Evolutionary conservation across 2,888 invertebrate species (phyloP), one percentile per base, ranked within the genome.

Genomic region (Galerucella pusilla): DNA sequence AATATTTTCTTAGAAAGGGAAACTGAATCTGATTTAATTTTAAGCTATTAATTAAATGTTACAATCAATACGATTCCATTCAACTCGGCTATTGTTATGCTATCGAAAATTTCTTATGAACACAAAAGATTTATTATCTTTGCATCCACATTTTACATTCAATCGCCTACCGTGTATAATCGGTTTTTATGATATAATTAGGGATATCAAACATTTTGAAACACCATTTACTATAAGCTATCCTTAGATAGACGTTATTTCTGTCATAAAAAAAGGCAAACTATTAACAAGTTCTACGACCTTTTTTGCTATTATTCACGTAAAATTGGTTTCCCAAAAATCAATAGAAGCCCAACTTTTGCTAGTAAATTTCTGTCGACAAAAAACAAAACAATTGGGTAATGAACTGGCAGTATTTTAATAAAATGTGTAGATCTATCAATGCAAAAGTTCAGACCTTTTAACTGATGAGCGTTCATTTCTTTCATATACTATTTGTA

Each of bases 121-220:
- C 35, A 63, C 9, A 35, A 64, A 64, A 64, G 45, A 20, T 64
- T 64, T 64, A 64, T 64, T 64, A 64, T 64, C 57, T 57, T 16
- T 57, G 20, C 57, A 16, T 57, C 57, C 2, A 57, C 20, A 35
- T 11, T 45, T 64, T 45, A 28, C n/a, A 42, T 42, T 35, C 35
- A 42, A 14, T n/a, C 46, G 10, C 46, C 12, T 16, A 64, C 45
- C 63, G 20, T 42, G 45, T 46, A 64, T 12, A 64, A 64, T 64
- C n/a, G 45, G 7, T 45, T 64, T 64, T 64, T 64, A 64, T 64
- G 10, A 42, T 42, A 64, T 35, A 63, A 63, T 28, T 45, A 63
- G 45, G 63, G 63, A 35, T 42, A 42, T 20, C 45, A 64, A 46
- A 64, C 46, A 64, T 45, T 64, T 42, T 45, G 14, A 42, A 61